A percentile compares a stretch with the other conserved stretches of the same genome.
phyloP scores from a whole-genome alignment of 2,797 vertebrate species.

The Chaetodon trifasciatus region DNA sequence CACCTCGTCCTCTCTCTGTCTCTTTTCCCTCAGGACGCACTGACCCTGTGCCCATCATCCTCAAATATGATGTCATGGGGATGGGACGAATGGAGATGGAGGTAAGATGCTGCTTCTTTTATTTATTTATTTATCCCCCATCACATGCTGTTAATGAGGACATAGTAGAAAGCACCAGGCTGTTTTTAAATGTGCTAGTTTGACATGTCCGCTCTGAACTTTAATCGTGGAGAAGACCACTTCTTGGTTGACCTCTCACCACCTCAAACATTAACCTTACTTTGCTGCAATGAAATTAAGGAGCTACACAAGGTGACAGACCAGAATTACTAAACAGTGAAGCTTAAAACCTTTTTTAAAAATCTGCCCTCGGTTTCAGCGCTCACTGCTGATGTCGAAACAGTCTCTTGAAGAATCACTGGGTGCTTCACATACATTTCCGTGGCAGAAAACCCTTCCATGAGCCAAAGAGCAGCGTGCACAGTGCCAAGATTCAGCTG shows the following conservation, averaged over 20 bases:
- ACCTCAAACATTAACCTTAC: background rate
- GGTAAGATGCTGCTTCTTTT: conserved; percentile 81
- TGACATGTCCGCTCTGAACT: background rate
- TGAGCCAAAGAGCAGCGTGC: background rate
- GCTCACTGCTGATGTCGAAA: conserved; percentile 3
- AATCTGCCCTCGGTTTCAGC: background rate
- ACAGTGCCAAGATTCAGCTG: conserved; percentile 8
- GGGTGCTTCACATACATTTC: conserved; percentile 1
- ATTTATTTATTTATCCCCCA: too few relatives aligned
- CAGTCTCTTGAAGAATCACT: conserved; percentile 12
- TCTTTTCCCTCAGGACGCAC: conserved; percentile 91
- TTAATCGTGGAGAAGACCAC: conserved; percentile 1
- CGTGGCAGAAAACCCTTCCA: background rate
- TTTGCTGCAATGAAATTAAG: background rate
- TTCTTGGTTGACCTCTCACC: background rate
- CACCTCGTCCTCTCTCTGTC: conserved; percentile 79
- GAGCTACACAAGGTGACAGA: background rate
- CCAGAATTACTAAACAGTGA: background rate
- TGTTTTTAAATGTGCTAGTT: background rate
- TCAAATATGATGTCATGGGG: conserved; percentile 99
- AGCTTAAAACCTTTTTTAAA: background rate
- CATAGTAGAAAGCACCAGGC: background rate
- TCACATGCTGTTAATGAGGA: background rate
- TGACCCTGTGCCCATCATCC: conserved; percentile 97
- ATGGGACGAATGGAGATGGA: conserved; percentile 99